phyloP scores from a whole-genome alignment of 2,888 invertebrate species.

The Strigamia transsilvanica region DNA sequence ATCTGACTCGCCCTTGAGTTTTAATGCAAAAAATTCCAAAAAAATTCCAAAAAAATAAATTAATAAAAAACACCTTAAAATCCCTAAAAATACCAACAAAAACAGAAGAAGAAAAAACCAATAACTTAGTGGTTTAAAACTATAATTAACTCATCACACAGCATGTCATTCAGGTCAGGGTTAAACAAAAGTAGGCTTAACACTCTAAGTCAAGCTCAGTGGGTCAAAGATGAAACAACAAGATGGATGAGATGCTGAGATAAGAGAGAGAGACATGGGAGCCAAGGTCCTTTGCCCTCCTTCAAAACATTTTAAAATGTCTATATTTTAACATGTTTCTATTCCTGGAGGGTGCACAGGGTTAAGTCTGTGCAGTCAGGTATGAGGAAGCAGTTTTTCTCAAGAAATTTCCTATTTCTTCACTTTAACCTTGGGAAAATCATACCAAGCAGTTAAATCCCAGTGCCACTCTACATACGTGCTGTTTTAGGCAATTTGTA shows the following conservation, averaged over 20 bases:
- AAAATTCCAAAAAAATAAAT: background rate
- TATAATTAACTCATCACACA: constrained; percentile 25
- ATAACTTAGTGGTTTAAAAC: background rate
- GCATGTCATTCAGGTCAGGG: constrained; percentile 24
- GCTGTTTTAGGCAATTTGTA: too few species aligned
- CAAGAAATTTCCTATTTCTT: background rate
- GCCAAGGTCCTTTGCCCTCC: constrained; percentile 1
- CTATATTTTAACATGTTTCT: background rate
- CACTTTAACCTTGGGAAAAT: background rate
- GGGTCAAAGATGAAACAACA: constrained; percentile 35
- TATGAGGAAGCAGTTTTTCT: constrained; percentile 2
- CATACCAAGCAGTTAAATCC: background rate
- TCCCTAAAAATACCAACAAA: background rate
- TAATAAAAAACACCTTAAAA: background rate
- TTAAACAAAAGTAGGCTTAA: constrained; percentile 22
- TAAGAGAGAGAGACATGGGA: background rate
- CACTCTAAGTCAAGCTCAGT: background rate
- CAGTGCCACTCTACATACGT: too few species aligned
- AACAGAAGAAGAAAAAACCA: background rate
- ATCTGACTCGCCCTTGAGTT: background rate
- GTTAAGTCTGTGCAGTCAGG: constrained; percentile 5
- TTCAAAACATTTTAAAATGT: background rate
- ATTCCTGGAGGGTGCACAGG: background rate
- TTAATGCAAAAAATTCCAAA: background rate
- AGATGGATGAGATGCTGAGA: constrained; percentile 35